Evolutionary conservation across 1,140 invertebrate genomes (phyloP), one percentile per base, ranked within the genome.

Genomic region (Mylabris phalerata): DNA sequence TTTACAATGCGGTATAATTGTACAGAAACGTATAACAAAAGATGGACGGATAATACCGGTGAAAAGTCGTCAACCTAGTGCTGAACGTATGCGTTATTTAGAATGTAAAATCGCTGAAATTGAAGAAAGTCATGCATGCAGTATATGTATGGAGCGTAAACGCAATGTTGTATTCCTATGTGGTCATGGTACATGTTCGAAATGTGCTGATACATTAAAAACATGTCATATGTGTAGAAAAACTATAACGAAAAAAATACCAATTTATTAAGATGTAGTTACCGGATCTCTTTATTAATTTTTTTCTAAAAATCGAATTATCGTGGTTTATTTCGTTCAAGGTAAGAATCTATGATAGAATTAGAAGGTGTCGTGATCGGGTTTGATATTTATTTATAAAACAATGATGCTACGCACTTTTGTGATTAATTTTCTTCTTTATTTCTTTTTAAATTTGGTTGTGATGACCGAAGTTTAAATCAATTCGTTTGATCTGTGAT

Each of bases 141-240:
- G 85, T 47, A 89, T 90, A 57, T 90, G 88, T 73, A 91, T 84
- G 85, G 88, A 85, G 78, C 76, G 89, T 11, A 80, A 84, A 59
- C 76, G 87, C 39, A 90, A 91, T 69, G 85, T 93, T 5, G 91
- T 88, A 1, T 95, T 95, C 71, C 75, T 93, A 0, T 95, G 93
- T 73, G 93, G 93, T 5, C 93, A 95, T 69, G 85, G 86, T 11
- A 87, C 91, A 4, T 95, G 93, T 76, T 83, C 85, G 32, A 81
- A 84, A 48, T 95, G 93, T 70, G 85, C 90, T 0, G 82, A 88
- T 52, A 88, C 90, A 1, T 75, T 95, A 2, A 84, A 83, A 68
- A 89, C 83, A 5, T 95, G 93, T 78, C 93, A 95, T 76, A 95
- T 95, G 90, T 95, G 92, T 77, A 81, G 93, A 39, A 89, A 92